Evolutionary conservation across 2,888 invertebrate species (phyloP), one percentile per base, ranked within the genome.

Genomic region (Drosophila yooni): DNA sequence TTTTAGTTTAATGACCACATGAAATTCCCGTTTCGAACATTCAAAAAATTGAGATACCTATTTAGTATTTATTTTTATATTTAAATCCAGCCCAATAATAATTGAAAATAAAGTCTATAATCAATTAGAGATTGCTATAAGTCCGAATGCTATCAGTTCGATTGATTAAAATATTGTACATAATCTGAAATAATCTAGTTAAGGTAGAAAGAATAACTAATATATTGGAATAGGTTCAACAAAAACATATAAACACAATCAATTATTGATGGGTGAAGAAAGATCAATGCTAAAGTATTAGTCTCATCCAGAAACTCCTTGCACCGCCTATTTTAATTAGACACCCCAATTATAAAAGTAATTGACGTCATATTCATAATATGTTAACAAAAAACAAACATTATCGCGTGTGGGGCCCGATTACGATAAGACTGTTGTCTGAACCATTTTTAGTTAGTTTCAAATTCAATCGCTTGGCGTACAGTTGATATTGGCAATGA

Each of bases 401-500:
- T 27, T 27, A 27, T 27, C n/a, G n/a, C 11, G n/a, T 7, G 21
- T 11, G 15, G 11, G n/a, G 13, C 2, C 27, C 25, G n/a, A 8
- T 2, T 27, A 15, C n/a, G 57, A 69, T 58, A 57, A 69, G 51
- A n/a, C 1, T 72, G 11, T 10, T 43, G 70, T 40, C 2, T 18
- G 0, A 38, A 15, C 2, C 13, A 33, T 50, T 53, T 10, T 6
- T 10, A 34, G 33, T 66, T 48, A 79, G 79, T 79, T 25, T 10
- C 0, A 53, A 50, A 56, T 21, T 21, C 11, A 52, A 3, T 11
- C 48, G 52, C 64, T 10, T 46, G 29, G 33, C 18, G 61, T 56
- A 6, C 58, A 60, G 27, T 34, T 46, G 21, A 8, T 8, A 11
- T 5, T 34, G 18, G 36, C 18, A 40, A 79, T 80, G 82, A 67